Evolutionary conservation across 2,888 invertebrate genomes (phyloP).

Genomic region (Noctua pronuba): DNA sequence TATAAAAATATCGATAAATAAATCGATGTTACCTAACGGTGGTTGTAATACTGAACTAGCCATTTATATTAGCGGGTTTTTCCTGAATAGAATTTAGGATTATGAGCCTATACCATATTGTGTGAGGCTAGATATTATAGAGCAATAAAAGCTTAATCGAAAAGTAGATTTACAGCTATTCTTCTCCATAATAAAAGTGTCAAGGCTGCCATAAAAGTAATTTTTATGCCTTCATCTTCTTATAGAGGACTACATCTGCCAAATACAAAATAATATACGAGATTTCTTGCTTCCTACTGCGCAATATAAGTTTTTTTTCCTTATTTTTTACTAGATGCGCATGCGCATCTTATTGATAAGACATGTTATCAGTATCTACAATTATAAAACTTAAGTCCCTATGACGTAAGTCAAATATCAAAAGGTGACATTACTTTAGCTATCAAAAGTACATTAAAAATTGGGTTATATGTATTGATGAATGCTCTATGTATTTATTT

Average conservation of each 20-base stretch:
- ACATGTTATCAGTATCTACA: conserved; percentile 22
- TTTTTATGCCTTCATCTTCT: neutral
- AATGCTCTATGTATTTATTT: conserved; percentile 11
- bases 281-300: neutral
- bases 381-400: conserved; percentile 23
- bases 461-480: conserved; percentile 26
- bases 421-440: conserved; percentile 35
- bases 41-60: conserved; percentile 3
- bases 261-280: neutral
- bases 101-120: neutral
- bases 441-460: conserved; percentile 47
- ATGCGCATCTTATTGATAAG: conserved; percentile 34
- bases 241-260: neutral
- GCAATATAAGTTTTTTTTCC: conserved; percentile 6
- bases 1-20: conserved; percentile 65
- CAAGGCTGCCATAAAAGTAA: conserved; percentile 1
- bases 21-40: conserved; percentile 61
- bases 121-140: neutral
- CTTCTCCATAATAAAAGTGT: conserved; percentile 24
- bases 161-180: conserved; percentile 10
- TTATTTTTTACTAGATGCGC: conserved; percentile 9
- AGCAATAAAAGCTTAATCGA: conserved; percentile 16
- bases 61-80: conserved; percentile 13
- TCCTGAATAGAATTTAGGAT: conserved; percentile 24
- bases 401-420: conserved; percentile 31